phyloP scores from a whole-genome alignment of 2,888 invertebrate species.

The Boloria euphrosyne region DNA sequence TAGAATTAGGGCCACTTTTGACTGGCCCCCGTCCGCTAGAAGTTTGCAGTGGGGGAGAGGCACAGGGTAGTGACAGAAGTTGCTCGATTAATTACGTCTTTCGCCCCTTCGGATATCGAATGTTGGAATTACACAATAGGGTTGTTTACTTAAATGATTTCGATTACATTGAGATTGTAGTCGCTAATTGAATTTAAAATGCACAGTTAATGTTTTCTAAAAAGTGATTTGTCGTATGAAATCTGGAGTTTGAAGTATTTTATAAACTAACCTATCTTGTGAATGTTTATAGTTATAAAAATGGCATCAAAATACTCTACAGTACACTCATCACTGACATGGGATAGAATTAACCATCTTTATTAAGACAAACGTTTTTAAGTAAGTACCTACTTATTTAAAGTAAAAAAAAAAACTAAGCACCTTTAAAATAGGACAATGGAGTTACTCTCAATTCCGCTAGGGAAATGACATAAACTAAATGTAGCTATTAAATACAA shows the following conservation, averaged over 20 bases:
- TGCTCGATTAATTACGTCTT: conserved; percentile 73
- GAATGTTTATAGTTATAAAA: too few species aligned
- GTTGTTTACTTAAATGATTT: conserved; percentile 60
- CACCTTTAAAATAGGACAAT: too few species aligned
- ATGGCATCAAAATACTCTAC: too few species aligned
- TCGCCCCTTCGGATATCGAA: conserved; percentile 65
- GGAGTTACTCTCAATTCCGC: background rate
- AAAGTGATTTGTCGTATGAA: too few species aligned
- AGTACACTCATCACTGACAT: too few species aligned
- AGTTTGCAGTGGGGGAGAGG: conserved; percentile 42
- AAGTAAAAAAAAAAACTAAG: too few species aligned
- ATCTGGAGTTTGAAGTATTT: too few species aligned
- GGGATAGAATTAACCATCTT: too few species aligned
- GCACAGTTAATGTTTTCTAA: background rate
- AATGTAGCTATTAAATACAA: too few species aligned
- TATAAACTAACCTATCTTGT: too few species aligned
- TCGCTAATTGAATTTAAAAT: conserved; percentile 32
- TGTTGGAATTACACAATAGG: conserved; percentile 55
- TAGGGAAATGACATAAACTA: background rate
- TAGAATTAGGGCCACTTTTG: conserved; percentile 57
- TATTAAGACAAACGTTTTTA: too few species aligned
- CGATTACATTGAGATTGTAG: conserved; percentile 46
- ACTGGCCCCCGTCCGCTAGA: conserved; percentile 48
- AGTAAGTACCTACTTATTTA: too few species aligned
- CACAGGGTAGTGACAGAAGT: conserved; percentile 63